phyloP scores from a whole-genome alignment of 2,888 invertebrate species.

The Sinhomidia bicolor region DNA sequence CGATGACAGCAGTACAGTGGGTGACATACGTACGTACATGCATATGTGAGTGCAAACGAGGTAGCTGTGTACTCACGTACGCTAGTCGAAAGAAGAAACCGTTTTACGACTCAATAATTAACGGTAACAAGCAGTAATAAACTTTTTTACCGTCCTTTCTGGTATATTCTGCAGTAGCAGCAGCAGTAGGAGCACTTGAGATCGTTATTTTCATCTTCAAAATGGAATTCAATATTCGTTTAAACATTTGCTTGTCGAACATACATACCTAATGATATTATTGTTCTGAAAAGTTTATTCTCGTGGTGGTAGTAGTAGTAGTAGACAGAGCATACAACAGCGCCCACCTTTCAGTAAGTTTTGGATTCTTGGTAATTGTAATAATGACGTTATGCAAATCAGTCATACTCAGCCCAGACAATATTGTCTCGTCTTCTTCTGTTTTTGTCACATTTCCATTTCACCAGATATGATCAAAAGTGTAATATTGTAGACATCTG shows the following conservation, averaged over 20 bases:
- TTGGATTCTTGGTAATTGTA: neutral
- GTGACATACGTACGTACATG: too few species aligned
- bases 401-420: neutral
- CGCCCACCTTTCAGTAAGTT: too few species aligned
- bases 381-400: neutral
- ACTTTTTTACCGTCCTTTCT: conserved; percentile 8
- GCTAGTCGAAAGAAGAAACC: conserved; percentile 15
- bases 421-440: conserved; percentile 37
- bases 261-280: conserved; percentile 5
- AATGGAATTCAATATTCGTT: neutral
- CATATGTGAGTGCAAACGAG: too few species aligned
- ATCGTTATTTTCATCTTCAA: neutral
- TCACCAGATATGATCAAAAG: conserved; percentile 28
- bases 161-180: neutral
- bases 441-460: conserved; percentile 66
- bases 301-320: too few species aligned
- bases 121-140: conserved; percentile 16
- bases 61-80: neutral
- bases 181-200: too few species aligned
- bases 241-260: neutral
- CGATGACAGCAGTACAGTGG: too few species aligned
- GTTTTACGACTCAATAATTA: conserved; percentile 38
- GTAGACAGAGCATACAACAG: too few species aligned
- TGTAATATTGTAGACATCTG: too few species aligned
- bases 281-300: conserved; percentile 10